A percentile compares a stretch with the other conserved stretches of the same genome.
Conservation (phyloP, 2,113 vertebrate species). For the Aix galericulata region DNA sequence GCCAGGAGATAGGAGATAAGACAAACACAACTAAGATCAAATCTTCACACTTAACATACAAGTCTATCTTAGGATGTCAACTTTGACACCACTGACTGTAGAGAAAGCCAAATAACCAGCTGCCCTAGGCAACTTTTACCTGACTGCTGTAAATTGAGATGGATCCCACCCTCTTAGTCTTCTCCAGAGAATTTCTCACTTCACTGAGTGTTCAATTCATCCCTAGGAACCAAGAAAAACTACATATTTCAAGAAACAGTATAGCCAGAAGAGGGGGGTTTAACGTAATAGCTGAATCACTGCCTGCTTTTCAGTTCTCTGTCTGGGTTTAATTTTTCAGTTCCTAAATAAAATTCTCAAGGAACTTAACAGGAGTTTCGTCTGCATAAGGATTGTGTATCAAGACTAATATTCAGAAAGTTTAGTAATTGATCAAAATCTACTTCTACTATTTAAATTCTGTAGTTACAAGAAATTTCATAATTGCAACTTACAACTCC, state of each 20-base stretch:
- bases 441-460: constrained; percentile 56
- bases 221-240: not conserved
- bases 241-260: not conserved
- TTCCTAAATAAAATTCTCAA: not conserved
- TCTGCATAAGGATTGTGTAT: constrained; percentile 33
- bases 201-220: not conserved
- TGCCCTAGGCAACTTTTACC: not conserved
- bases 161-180: not conserved
- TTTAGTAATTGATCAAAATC: constrained; percentile 27
- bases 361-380: constrained; percentile 58
- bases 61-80: not conserved
- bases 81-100: not conserved
- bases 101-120: not conserved
- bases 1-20: not conserved
- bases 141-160: not conserved
- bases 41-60: not conserved
- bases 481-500: constrained; percentile 92
- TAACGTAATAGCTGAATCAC: not conserved
- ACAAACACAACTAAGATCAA: not conserved
- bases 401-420: constrained; percentile 6
- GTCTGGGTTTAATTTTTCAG: not conserved
- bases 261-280: not conserved
- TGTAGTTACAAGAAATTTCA: constrained; percentile 65
- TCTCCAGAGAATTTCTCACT: not conserved
- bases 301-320: not conserved